A percentile compares a stretch with the other conserved stretches of the same genome.
phyloP scores from a whole-genome alignment of 2,113 vertebrate species.

The Oplegnathus fasciatus region DNA sequence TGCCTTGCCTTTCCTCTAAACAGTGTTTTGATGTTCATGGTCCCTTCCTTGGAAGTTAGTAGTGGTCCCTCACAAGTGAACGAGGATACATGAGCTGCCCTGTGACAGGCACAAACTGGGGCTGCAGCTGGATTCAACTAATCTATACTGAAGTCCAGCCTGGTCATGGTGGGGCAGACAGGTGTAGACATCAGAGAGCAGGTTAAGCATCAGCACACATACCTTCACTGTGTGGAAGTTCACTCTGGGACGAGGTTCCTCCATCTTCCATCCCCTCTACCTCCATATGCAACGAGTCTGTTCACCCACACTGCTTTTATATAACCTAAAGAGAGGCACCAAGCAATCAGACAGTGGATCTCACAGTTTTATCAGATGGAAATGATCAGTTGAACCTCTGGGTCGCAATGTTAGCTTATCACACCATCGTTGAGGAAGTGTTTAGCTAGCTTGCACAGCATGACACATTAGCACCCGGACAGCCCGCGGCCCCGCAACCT shows the following conservation, averaged over 20 bases:
- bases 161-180: neutral
- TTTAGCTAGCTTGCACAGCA: slow-evolving; percentile 19
- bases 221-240: slow-evolving; percentile 63
- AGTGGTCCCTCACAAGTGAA: neutral
- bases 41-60: neutral
- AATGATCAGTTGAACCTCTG: neutral
- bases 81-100: neutral
- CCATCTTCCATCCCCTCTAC: slow-evolving; percentile 65
- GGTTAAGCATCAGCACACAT: neutral
- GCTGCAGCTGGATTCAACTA: neutral
- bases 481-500: neutral
- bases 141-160: neutral
- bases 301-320: slow-evolving; percentile 26
- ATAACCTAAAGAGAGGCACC: slow-evolving; percentile 15
- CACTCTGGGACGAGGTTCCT: slow-evolving; percentile 51
- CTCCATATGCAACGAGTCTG: slow-evolving; percentile 67
- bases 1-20: too few relatives aligned
- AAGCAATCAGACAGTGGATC: neutral
- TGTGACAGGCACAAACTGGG: neutral
- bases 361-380: neutral
- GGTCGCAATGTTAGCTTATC: neutral
- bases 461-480: neutral
- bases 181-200: neutral
- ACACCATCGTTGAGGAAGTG: slow-evolving; percentile 25
- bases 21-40: neutral